These are phyloP conservation scores for Plecturocebus donacophilus DNA, from an alignment of 2,113 vertebrate species.

Conservation along the genomic window DNA sequence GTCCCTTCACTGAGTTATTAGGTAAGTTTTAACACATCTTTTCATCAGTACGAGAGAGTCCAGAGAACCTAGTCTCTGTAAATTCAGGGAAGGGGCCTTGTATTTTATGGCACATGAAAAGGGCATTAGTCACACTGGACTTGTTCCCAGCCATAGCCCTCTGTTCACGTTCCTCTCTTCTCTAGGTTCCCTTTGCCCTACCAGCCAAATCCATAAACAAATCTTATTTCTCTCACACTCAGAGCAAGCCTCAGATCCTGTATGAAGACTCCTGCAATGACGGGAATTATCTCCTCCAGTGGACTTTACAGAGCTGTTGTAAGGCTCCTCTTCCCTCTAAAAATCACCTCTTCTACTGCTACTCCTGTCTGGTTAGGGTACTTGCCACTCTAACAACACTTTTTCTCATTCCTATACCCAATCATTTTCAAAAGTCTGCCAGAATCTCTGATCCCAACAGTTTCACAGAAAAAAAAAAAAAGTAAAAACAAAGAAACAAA, in stretches of 20 bases:
- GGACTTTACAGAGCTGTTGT: not conserved
- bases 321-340: not conserved
- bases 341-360: not conserved
- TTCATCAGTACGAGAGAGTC: conserved; percentile 26
- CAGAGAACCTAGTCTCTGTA: not conserved
- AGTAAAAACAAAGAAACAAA: not conserved
- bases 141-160: not conserved
- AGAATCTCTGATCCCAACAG: not conserved
- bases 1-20: conserved; percentile 71
- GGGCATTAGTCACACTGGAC: not conserved
- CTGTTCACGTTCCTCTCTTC: not conserved
- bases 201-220: not conserved
- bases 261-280: not conserved
- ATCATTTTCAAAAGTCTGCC: not conserved
- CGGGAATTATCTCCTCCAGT: not conserved
- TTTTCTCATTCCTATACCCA: not conserved
- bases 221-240: not conserved
- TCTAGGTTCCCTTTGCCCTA: not conserved
- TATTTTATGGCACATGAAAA: not conserved
- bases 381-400: not conserved
- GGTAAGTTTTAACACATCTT: conserved; percentile 49
- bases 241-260: not conserved
- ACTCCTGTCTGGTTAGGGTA: not conserved
- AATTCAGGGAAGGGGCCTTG: not conserved
- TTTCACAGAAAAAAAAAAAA: not conserved